A percentile compares a stretch with the other conserved stretches of the same genome.
Conservation (phyloP, 2,888 invertebrate species). For the Tipula lateralis region DNA sequence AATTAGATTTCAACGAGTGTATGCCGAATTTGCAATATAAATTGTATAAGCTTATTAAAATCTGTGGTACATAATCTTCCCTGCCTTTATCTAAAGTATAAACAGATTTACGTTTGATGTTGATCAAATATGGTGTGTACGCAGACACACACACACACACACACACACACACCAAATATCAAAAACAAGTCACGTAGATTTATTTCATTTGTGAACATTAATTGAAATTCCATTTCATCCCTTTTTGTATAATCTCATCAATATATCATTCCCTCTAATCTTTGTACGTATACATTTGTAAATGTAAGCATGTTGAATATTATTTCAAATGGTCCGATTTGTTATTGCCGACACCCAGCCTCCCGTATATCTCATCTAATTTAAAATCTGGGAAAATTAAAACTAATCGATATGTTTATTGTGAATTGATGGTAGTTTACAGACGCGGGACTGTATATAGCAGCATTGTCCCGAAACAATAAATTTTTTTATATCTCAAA, state of each 20-base stretch:
- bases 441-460: not conserved
- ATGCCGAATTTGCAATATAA: not conserved
- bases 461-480: not conserved
- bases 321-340: not conserved
- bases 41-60: not conserved
- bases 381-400: not conserved
- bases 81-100: not conserved
- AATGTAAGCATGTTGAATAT: not conserved
- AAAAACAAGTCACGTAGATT: not conserved
- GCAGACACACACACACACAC: not conserved
- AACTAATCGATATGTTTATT: not conserved
- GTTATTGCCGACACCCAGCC: not conserved
- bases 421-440: not conserved
- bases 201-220: not conserved
- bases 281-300: not conserved
- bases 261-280: not conserved
- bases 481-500: not conserved
- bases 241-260: not conserved
- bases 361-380: not conserved
- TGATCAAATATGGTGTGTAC: not conserved
- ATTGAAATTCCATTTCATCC: constrained; percentile 24
- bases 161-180: not conserved
- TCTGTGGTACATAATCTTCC: not conserved
- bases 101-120: not conserved
- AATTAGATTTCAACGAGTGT: not conserved